These are phyloP conservation scores for Hippocampus barbouri DNA, from an alignment of 2,113 vertebrate species.

Conservation along the genomic window DNA sequence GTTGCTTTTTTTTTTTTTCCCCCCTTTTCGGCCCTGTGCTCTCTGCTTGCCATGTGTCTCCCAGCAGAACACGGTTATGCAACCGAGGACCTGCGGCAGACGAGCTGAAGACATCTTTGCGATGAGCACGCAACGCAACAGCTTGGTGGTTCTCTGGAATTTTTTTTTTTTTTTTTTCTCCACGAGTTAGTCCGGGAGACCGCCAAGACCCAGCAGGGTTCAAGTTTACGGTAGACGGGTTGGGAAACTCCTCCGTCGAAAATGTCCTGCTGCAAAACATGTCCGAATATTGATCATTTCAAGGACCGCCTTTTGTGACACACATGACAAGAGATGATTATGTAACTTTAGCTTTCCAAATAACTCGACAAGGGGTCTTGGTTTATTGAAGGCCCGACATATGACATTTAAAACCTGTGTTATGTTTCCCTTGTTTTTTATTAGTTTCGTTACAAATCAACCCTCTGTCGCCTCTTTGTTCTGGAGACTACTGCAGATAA, in stretches of 20 bases:
- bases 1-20: background rate
- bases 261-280: background rate
- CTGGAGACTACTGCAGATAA: no score
- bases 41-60: slow-evolving; percentile 26
- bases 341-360: background rate
- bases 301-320: background rate
- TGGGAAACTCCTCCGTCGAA: background rate
- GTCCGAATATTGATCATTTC: background rate
- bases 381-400: no score
- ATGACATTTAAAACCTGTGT: no score
- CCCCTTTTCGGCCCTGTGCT: slow-evolving; percentile 3
- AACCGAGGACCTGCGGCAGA: slow-evolving; percentile 46
- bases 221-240: background rate
- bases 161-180: slow-evolving; percentile 6
- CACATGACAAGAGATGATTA: background rate
- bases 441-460: no score
- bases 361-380: no score
- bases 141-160: slow-evolving; percentile 52
- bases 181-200: slow-evolving; percentile 43
- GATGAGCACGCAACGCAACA: slow-evolving; percentile 15
- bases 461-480: no score
- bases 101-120: slow-evolving; percentile 45
- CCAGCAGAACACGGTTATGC: slow-evolving; percentile 50
- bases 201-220: background rate
- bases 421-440: no score